These are phyloP conservation scores for Ethmia dodecea DNA, from an alignment of 2,888 invertebrate species.

Conservation along the genomic window DNA sequence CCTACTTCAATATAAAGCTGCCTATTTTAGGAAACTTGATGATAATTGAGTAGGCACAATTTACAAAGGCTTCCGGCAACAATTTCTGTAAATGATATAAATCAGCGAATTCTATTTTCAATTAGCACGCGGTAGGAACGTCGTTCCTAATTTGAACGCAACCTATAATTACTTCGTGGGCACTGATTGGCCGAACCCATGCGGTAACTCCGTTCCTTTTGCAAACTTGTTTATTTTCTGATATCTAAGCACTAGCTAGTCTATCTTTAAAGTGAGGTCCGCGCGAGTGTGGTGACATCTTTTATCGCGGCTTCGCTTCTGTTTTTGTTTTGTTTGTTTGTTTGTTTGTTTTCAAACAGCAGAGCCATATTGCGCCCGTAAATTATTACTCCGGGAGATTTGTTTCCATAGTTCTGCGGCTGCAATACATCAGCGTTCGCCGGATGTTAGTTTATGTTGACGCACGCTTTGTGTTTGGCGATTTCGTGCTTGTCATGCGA, in stretches of 20 bases:
- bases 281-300: constrained; percentile 63
- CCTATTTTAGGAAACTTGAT: too few species aligned
- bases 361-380: constrained; percentile 67
- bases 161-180: constrained; percentile 62
- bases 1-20: too few species aligned
- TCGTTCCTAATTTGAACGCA: constrained; percentile 68
- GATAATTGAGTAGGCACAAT: not conserved
- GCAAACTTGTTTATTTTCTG: constrained; percentile 40
- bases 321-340: constrained; percentile 61
- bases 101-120: constrained; percentile 65
- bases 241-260: constrained; percentile 50
- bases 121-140: constrained; percentile 55
- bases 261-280: constrained; percentile 59
- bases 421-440: constrained; percentile 68
- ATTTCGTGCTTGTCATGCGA: constrained; percentile 54
- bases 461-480: constrained; percentile 59
- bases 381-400: constrained; percentile 71
- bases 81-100: constrained; percentile 40
- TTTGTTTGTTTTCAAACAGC: constrained; percentile 62
- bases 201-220: constrained; percentile 32
- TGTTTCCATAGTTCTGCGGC: constrained; percentile 74
- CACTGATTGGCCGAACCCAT: constrained; percentile 51
- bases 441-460: constrained; percentile 73
- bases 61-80: constrained; percentile 43
- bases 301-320: constrained; percentile 62